Evolutionary conservation across 2,797 vertebrate genomes (phyloP).

Genomic region (Eurystomus glaucurus): DNA sequence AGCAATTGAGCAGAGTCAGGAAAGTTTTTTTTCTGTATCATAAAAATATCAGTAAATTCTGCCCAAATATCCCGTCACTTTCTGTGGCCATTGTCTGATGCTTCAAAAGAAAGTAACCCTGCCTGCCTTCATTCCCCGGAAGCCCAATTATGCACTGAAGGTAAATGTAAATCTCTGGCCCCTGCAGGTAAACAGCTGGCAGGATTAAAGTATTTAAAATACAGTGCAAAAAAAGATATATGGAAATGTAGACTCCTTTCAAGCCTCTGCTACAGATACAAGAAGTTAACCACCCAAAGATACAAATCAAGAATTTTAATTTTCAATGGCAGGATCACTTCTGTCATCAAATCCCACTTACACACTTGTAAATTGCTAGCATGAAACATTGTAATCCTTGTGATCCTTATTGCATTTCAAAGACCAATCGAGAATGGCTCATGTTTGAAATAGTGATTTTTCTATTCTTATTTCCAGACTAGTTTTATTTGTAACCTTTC

Average conservation of each 20-base stretch:
- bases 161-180: slow-evolving; percentile 56
- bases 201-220: slow-evolving; percentile 62
- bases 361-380: not conserved
- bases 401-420: not conserved
- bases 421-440: not conserved
- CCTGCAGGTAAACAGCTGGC: slow-evolving; percentile 67
- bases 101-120: slow-evolving; percentile 38
- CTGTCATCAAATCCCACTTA: not conserved
- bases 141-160: not conserved
- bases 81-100: not conserved
- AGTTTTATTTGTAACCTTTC: not conserved
- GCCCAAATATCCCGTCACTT: not conserved
- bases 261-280: not conserved
- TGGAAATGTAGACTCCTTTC: slow-evolving; percentile 55
- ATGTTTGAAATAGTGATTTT: not conserved
- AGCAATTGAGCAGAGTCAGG: not conserved
- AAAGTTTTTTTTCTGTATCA: not conserved
- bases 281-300: slow-evolving; percentile 42
- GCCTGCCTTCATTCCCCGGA: slow-evolving; percentile 2
- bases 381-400: not conserved
- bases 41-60: not conserved
- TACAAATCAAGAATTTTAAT: slow-evolving; percentile 28
- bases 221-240: not conserved
- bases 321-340: not conserved
- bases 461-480: not conserved